Percentiles rank a stretch among this genome's conserved stretches.
phyloP scores from a whole-genome alignment of 2,888 invertebrate genomes.

The Orchestes rusci region DNA sequence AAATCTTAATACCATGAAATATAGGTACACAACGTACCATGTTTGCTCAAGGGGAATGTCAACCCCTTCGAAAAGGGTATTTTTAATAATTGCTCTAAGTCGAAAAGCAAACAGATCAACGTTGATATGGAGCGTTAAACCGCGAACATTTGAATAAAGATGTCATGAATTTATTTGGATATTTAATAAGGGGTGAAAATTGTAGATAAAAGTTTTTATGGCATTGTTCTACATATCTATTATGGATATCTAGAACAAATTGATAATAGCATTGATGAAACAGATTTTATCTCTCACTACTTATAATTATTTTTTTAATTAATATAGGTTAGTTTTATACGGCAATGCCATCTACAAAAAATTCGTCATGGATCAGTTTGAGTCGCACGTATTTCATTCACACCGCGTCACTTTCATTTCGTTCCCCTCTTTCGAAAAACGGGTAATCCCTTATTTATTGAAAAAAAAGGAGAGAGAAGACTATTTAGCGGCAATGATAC shows the following conservation, averaged over 20 bases:
- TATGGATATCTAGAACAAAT: no score
- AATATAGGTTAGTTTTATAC: no score
- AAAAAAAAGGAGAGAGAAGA: constrained; percentile 23
- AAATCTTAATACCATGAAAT: constrained; percentile 5
- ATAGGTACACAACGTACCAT: constrained; percentile 1
- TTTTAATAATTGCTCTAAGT: constrained; percentile 21
- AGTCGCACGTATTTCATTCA: constrained; percentile 12
- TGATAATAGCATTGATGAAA: no score
- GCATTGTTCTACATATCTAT: no score
- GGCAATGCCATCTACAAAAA: no score
- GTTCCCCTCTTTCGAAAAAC: constrained; percentile 12
- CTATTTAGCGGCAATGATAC: constrained; percentile 36
- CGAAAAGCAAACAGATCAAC: constrained; percentile 16
- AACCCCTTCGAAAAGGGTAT: constrained; percentile 17
- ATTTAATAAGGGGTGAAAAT: not conserved
- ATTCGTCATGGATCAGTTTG: not conserved
- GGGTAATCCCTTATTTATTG: constrained; percentile 26
- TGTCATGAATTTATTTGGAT: constrained; percentile 14
- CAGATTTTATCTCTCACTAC: no score
- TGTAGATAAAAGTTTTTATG: no score
- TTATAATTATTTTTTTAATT: no score
- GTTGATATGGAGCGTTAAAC: constrained; percentile 19
- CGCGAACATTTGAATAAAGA: constrained; percentile 22
- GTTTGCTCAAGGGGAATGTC: constrained; percentile 14
- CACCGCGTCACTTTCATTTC: constrained; percentile 9